Conservation (phyloP, 2,113 vertebrate species). For the Muscicapa adusta region DNA sequence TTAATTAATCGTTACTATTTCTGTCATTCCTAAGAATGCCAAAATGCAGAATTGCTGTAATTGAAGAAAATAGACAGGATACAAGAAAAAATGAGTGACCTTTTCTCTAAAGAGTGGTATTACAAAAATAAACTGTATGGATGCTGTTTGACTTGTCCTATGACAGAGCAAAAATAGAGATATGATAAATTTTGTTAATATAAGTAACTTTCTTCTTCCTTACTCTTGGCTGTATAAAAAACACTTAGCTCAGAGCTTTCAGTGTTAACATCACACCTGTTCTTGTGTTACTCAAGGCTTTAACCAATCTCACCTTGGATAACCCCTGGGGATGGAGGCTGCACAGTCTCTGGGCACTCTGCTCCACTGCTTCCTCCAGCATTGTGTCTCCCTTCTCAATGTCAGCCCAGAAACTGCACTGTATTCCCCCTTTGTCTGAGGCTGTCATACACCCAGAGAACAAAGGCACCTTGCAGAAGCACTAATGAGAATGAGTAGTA, state of each 20-base stretch:
- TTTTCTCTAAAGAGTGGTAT: neutral
- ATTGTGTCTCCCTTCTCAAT: neutral
- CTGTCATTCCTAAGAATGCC: neutral
- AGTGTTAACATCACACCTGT: neutral
- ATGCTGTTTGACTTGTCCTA: neutral
- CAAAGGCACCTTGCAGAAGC: conserved; percentile 25
- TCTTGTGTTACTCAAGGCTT: neutral
- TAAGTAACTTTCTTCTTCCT: neutral
- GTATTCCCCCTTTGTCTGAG: neutral
- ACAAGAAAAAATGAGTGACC: neutral
- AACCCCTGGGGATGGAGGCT: neutral
- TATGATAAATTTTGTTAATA: neutral
- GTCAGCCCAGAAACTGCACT: neutral
- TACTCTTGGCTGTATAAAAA: neutral
- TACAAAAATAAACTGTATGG: neutral
- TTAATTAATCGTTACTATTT: neutral
- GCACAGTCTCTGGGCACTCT: neutral
- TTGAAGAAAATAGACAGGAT: neutral
- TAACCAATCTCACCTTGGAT: neutral
- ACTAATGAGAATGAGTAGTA: neutral
- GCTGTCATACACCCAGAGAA: neutral
- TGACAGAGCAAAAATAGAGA: neutral
- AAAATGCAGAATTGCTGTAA: neutral
- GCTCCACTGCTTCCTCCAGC: neutral
- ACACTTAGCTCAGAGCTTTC: neutral